Evolutionary conservation across 2,888 invertebrate species (phyloP), one percentile per base, ranked within the genome.

Genomic region (Drosophila seclusa): DNA sequence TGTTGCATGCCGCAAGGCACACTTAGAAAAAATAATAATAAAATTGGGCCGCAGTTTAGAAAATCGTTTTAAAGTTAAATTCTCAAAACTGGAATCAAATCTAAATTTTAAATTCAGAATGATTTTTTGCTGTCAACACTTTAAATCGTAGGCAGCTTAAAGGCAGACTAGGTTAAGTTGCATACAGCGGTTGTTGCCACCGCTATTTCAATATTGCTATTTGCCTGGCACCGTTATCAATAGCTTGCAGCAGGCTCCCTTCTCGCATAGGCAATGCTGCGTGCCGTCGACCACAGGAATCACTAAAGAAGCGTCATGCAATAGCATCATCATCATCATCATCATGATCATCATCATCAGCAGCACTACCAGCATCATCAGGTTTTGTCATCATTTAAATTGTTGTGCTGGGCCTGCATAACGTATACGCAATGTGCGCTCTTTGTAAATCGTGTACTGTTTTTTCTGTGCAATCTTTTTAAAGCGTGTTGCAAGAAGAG

Each of bases 391-490:
- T 54, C 48, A 58, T 65, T 75, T 52, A 36, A 24, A 32, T 55
- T 62, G 49, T 59, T 40, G 50, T 64, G 29, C n/a, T 24, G 27
- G 59, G 55, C 45, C 76, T 54, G 69, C 74, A 27, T 62, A 36
- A 52, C 78, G 68, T 75, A 78, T 78, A 53, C 62, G 70, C 54
- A 68, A 70, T 70, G 60, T 64, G 48, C 16, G 48, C 13, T 18
- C 18, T 42, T 53, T 42, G 55, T 54, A 24, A 18, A 16, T 16
- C 2, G 40, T 57, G 16, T 40, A 11, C 29, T 10, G 34, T 10
- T 34, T n/a, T 21, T 31, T 36, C 16, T n/a, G 54, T n/a, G 60
- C 52, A 55, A 60, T 58, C 49, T 50, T 80, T 80, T 85, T 85
- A 83, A 83, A 80, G 49, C 34, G 52, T 50, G 34, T 38, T 53